These are phyloP conservation scores for Drosophila willistoni DNA, from an alignment of 1,140 invertebrate genomes.

Conservation along the genomic window DNA sequence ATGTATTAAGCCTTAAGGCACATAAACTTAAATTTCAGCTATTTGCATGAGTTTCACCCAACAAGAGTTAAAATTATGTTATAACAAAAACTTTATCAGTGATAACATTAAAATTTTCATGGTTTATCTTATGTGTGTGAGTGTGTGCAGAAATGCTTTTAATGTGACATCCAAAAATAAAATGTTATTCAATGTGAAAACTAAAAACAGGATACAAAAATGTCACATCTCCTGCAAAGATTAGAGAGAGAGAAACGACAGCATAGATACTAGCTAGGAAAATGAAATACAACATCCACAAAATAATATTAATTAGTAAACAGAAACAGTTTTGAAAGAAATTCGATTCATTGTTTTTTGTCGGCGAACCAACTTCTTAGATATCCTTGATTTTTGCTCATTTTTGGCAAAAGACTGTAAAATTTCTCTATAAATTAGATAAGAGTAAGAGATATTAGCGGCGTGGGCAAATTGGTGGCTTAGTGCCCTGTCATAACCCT, in stretches of 20 bases:
- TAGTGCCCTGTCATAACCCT: neutral
- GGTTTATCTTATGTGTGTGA: neutral
- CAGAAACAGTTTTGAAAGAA: too few species aligned
- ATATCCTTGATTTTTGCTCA: neutral
- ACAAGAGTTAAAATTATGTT: slow-evolving; percentile 68
- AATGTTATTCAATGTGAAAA: slow-evolving; percentile 57
- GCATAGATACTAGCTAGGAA: too few species aligned
- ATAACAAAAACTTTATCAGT: slow-evolving; percentile 72
- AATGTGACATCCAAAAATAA: slow-evolving; percentile 66
- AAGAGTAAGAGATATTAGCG: neutral
- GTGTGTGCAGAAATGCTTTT: slow-evolving; percentile 59
- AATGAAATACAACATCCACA: too few species aligned
- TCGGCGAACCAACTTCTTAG: too few species aligned
- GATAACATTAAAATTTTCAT: slow-evolving; percentile 49
- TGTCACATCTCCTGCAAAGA: slow-evolving; percentile 42
- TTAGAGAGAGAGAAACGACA: neutral
- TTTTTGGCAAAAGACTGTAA: neutral
- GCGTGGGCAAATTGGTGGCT: neutral
- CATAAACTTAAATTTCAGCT: slow-evolving; percentile 77
- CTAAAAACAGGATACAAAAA: slow-evolving; percentile 66
- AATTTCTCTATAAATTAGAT: neutral
- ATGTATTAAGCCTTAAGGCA: slow-evolving; percentile 58
- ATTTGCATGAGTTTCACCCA: slow-evolving; percentile 63
- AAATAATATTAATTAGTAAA: too few species aligned
- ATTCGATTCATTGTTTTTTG: too few species aligned